These are phyloP conservation scores for Arctocebus calabarensis DNA, from an alignment of 2,797 vertebrate genomes.

Conservation along the genomic window DNA sequence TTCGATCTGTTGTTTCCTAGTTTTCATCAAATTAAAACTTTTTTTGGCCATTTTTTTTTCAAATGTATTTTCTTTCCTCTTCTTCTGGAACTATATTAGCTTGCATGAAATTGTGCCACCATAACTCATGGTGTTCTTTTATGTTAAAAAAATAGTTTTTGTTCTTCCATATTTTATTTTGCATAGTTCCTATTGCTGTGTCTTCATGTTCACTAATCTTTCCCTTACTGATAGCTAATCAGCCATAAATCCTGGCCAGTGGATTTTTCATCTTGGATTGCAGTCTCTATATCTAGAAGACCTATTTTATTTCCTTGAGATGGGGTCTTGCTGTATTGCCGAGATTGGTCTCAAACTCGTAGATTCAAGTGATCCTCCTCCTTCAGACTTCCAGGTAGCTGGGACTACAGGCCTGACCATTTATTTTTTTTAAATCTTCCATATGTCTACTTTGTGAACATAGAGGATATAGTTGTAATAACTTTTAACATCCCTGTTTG, in stretches of 20 bases:
- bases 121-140: not conserved
- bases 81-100: not conserved
- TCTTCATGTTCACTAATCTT: not conserved
- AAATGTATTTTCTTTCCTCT: not conserved
- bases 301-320: too few species aligned
- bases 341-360: too few species aligned
- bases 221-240: not conserved
- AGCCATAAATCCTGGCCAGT: not conserved
- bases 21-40: not conserved
- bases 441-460: too few species aligned
- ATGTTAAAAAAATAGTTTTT: not conserved
- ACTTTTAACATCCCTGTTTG: not conserved
- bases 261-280: not conserved
- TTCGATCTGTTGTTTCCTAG: not conserved
- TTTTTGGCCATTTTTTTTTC: not conserved
- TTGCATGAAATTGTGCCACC: not conserved
- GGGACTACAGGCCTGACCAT: too few species aligned
- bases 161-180: not conserved
- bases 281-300: not conserved
- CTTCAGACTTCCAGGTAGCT: too few species aligned
- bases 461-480: not conserved
- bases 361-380: too few species aligned
- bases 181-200: not conserved
- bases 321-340: too few species aligned
- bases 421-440: too few species aligned